phyloP scores from a whole-genome alignment of 2,888 invertebrate species.

The Diplolepis rosae region DNA sequence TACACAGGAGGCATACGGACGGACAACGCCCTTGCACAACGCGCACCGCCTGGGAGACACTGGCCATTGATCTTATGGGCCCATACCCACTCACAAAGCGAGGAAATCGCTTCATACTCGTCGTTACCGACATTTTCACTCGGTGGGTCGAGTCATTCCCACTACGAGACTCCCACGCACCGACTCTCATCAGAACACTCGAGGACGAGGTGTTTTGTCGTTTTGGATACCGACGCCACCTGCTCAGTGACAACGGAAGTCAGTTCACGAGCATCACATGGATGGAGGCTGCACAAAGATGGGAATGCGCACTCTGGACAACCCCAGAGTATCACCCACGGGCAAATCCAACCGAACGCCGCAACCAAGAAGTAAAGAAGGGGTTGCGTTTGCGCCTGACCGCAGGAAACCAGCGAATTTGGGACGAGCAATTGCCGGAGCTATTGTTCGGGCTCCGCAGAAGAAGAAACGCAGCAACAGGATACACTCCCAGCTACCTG shows the following conservation, averaged over 20 bases:
- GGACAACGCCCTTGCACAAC: slow-evolving; percentile 25
- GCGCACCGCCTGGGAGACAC: slow-evolving; percentile 26
- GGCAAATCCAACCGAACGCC: too few relatives aligned
- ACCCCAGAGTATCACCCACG: too few relatives aligned
- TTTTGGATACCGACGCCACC: slow-evolving; percentile 37
- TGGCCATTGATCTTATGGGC: slow-evolving; percentile 45
- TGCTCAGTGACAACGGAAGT: too few relatives aligned
- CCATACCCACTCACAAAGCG: slow-evolving; percentile 39
- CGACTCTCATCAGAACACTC: slow-evolving; percentile 27
- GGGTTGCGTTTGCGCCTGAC: slow-evolving; percentile 11
- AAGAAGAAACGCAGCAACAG: neutral
- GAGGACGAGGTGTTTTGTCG: slow-evolving; percentile 32
- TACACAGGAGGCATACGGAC: neutral
- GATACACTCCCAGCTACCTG: neutral
- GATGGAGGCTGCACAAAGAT: too few relatives aligned
- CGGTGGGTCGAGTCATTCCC: slow-evolving; percentile 53
- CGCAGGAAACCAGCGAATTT: neutral
- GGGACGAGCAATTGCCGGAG: neutral
- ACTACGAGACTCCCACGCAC: slow-evolving; percentile 21
- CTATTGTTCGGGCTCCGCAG: neutral
- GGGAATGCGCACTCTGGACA: too few relatives aligned
- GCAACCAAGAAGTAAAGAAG: too few relatives aligned
- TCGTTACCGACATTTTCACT: slow-evolving; percentile 51
- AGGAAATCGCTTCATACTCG: slow-evolving; percentile 43
- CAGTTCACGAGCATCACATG: too few relatives aligned